Base-by-base conservation (phyloP, 2,888 invertebrate species). In the Pheosia gnoma region DNA sequence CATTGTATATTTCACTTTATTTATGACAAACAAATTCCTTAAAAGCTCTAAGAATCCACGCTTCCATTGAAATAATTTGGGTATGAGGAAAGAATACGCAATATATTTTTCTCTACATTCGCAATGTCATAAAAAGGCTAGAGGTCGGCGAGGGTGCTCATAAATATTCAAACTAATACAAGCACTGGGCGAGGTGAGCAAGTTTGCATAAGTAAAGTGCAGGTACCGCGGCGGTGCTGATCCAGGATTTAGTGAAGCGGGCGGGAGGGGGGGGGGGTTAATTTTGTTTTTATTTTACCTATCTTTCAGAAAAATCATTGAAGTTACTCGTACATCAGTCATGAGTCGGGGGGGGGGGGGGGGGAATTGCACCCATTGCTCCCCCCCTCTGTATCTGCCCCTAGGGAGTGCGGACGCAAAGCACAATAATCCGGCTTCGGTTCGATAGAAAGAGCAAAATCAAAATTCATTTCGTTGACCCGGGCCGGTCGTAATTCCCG, bases 401-500 rank as follows among this genome's bases (percentile, higher is more conserved):
- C 25, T 25, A 25, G 25, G 25, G 25, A 2, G 25, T 67, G 77
- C 75, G 77, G 80, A 80, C 81, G 79, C 66, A 61, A 72, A 75
- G 75, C 77, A 82, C 82, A 82, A 85, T 88, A 89, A 87, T 86
- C 86, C 85, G 70, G 68, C 71, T 79, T 77, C 63, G 61, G 70
- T 73, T 75, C 81, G 74, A 89, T 88, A 85, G 88, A 88, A 89
- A 90, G 88, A 87, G 81, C 88, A 82, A 85, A 90, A 90, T 90
- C 89, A 87, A 89, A 91, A 91, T 91, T 91, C 90, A 91, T 90
- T 89, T 85, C 84, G 81, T 80, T 89, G 89, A 89, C 90, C 89
- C 87, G 72, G 67, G 76, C 69, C 77, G 82, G 75, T 78, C 84
- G 88, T 89, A 90, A 90, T 89, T 89, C 83, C 81, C 70, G 77